Base-by-base conservation (phyloP, 2,113 vertebrate species). In the Nematolebias whitei region DNA sequence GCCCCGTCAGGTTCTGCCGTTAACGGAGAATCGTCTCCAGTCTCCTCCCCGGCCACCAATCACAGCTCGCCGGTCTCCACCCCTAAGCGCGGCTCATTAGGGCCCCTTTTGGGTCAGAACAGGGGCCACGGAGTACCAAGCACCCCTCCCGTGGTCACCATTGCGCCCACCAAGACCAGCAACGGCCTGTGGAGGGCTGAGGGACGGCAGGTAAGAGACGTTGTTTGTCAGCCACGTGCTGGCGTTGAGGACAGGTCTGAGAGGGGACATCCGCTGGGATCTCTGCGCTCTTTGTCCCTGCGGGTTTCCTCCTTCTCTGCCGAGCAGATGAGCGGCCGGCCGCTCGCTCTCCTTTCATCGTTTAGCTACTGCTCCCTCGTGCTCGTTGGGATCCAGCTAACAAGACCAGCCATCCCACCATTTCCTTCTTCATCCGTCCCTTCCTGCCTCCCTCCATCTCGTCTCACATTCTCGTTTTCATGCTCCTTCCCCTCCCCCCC, bases 111-210 rank as follows among this genome's bases (percentile, higher is more conserved):
- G 0, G 94, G 94, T 29, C 94, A 95, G 29, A 92, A 90, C 0
- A 92, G 93, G 75, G 92, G 93, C 50, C 94, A 94, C 92, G 85
- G 90, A 0, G 93, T 95, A 68, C 94, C 95, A 53, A 91, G 93
- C 90, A 95, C 95, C 0, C 94, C 96, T 0, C 97, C 97, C 0
- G 96, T 98, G 1, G 97, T 97, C 85, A 97, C 96, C 79, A 98
- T 98, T 8, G 96, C 96, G 32, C 96, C 97, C 2, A 98, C 95
- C 2, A 98, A 98, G 88, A 96, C 95, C 0, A 95, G 95, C 89
- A 97, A 96, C 13, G 95, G 95, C 41, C 92, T 96, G 52, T 97
- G 96, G 96, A 94, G 96, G 76, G 93, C 95, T 0, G 95, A 97
- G 77, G 92, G 94, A 55, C 93, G 95, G 45, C 96, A 96, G 95